phyloP scores from a whole-genome alignment of 1,140 invertebrate genomes.

The Stegodyphus dumicola region DNA sequence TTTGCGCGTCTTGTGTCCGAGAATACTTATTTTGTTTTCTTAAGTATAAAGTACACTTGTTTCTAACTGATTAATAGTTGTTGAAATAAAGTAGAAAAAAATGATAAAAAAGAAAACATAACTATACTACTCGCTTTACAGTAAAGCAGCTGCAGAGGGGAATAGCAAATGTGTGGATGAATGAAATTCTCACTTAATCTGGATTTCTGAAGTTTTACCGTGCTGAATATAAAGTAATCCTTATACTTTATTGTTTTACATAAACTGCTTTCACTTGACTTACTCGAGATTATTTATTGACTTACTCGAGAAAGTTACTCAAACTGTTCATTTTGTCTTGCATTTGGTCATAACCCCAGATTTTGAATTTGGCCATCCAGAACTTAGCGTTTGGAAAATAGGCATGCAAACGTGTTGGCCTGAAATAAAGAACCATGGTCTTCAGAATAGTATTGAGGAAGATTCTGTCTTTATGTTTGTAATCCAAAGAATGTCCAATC shows the following conservation, averaged over 20 bases:
- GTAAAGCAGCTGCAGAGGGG: background rate
- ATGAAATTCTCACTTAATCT: background rate
- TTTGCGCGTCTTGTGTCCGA: no score
- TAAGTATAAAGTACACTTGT: no score
- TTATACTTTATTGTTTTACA: background rate
- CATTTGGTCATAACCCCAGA: conserved; percentile 61
- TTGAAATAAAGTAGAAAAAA: no score
- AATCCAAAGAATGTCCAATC: conserved; percentile 60
- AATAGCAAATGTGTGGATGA: background rate
- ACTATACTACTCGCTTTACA: no score
- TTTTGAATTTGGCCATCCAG: conserved; percentile 62
- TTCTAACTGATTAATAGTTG: no score
- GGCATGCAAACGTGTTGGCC: conserved; percentile 35
- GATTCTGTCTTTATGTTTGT: conserved; percentile 34
- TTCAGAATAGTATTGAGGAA: conserved; percentile 18
- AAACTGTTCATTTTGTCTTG: conserved; percentile 61
- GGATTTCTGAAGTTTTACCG: no score
- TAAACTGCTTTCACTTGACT: background rate
- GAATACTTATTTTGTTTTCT: no score
- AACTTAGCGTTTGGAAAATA: conserved; percentile 52
- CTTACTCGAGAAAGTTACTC: background rate
- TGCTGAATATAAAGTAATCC: background rate
- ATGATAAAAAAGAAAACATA: no score
- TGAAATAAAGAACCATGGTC: conserved; percentile 40
- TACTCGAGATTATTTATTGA: background rate